Base-by-base conservation (phyloP, 2,797 vertebrate species). In the Tragopan temminckii region DNA sequence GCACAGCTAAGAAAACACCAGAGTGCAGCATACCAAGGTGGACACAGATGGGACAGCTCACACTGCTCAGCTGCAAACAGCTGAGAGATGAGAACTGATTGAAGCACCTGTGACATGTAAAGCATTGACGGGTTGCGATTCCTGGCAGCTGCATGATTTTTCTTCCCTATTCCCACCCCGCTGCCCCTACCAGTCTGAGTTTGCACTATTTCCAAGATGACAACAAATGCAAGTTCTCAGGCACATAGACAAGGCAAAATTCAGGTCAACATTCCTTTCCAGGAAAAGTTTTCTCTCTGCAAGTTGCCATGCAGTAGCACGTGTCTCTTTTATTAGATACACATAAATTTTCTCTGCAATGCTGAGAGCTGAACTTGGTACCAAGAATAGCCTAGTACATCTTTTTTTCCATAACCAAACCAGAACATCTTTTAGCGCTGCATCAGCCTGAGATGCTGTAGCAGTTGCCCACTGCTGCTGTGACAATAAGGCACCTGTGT, bases 1-100 rank as follows among this genome's bases (percentile, higher is more conserved):
- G 76, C 52, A 67, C 27, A 81, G 71, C 78, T 88, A 89, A 87
- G 84, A 82, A 90, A 77, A 77, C 7, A 86, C 4, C 27, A 70
- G 18, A 84, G 76, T 66, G 42, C 18, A 7, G 9, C 31, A 45
- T 5, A 38, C 67, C 61, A 48, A 70, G 67, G 27, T 52, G 42
- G 50, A 62, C 25, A 76, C 20, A 20, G 0, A 75, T 16, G 31
- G 8, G 17, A 14, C 13, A 35, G 36, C 23, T 38, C 23, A 36
- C 24, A 5, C 5, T 9, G 16, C 13, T 13, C 43, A 50, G 27
- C 33, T 58, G 10, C 46, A 45, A 83, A 45, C 5, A 35, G 2
- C 5, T 0, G 0, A 31, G 45, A 42, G 35, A 6, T 21, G 7
- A 78, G 11, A 11, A 57, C 29, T 62, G 55, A 66, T 4, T 45